Conservation (phyloP, 2,113 vertebrate genomes). For the Felis chaus region DNA sequence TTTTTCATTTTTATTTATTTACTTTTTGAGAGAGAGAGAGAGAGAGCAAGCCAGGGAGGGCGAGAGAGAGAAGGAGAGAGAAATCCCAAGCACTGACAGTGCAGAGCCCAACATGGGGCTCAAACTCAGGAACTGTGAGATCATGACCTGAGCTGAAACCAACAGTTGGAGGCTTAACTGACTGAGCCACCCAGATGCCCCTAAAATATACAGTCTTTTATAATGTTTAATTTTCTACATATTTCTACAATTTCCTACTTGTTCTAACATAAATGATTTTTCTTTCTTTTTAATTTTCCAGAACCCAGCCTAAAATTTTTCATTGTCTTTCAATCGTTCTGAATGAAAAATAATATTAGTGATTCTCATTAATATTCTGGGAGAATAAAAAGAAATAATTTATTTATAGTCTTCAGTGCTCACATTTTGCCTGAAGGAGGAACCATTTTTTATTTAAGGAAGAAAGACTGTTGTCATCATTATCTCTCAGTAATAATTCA, state of each 20-base stretch:
- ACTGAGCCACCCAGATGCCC: too few species aligned
- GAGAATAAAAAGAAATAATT: neutral
- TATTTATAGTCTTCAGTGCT: neutral
- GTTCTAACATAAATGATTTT: neutral
- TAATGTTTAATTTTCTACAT: neutral
- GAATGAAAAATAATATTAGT: constrained; percentile 27
- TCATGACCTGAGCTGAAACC: too few species aligned
- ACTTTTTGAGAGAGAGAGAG: too few species aligned
- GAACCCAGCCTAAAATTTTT: neutral
- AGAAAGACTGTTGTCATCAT: neutral
- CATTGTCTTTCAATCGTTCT: constrained; percentile 15
- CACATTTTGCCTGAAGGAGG: neutral
- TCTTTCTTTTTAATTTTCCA: neutral
- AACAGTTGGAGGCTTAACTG: too few species aligned
- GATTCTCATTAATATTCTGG: neutral
- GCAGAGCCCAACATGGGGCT: too few species aligned
- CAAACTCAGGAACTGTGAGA: too few species aligned
- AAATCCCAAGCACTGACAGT: too few species aligned
- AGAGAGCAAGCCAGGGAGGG: too few species aligned
- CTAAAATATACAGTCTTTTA: neutral
- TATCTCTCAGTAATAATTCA: neutral
- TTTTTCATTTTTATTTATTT: neutral
- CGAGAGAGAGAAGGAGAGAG: too few species aligned
- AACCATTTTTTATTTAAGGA: neutral
- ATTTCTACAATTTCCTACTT: neutral